Percentiles rank a stretch among this genome's conserved stretches.
These are phyloP conservation scores for Heliconius charithonia DNA, from an alignment of 2,888 invertebrate species.

Conservation along the genomic window DNA sequence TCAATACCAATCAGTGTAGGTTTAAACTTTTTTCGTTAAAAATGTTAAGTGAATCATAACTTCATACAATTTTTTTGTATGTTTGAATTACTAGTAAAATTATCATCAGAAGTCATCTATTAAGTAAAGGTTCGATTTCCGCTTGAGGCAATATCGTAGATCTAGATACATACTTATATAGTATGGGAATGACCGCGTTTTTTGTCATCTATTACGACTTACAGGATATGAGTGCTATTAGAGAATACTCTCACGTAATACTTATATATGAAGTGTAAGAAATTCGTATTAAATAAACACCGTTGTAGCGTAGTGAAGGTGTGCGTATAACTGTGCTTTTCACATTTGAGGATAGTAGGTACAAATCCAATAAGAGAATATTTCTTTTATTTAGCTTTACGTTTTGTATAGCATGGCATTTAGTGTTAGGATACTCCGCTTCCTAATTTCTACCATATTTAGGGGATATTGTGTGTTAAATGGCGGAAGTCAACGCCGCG, in stretches of 20 bases:
- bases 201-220: conserved; percentile 11
- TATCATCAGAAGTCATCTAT: background rate
- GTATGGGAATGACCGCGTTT: conserved; percentile 23
- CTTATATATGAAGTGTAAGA: conserved; percentile 17
- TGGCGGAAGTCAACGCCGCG: background rate
- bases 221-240: conserved; percentile 24
- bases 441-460: background rate
- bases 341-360: background rate
- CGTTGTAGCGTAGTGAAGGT: background rate
- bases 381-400: too few relatives aligned
- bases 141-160: conserved; percentile 7
- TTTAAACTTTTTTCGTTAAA: too few relatives aligned
- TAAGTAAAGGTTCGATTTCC: conserved; percentile 6
- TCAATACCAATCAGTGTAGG: too few relatives aligned
- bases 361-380: too few relatives aligned
- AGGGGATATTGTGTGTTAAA: background rate
- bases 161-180: background rate
- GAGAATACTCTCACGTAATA: conserved; percentile 25
- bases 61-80: too few relatives aligned
- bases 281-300: conserved; percentile 3
- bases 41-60: too few relatives aligned
- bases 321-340: background rate
- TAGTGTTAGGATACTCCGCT: background rate
- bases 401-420: too few relatives aligned
- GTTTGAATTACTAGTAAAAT: background rate